These are phyloP conservation scores for Agapornis roseicollis DNA, from an alignment of 2,113 vertebrate species.

Conservation along the genomic window DNA sequence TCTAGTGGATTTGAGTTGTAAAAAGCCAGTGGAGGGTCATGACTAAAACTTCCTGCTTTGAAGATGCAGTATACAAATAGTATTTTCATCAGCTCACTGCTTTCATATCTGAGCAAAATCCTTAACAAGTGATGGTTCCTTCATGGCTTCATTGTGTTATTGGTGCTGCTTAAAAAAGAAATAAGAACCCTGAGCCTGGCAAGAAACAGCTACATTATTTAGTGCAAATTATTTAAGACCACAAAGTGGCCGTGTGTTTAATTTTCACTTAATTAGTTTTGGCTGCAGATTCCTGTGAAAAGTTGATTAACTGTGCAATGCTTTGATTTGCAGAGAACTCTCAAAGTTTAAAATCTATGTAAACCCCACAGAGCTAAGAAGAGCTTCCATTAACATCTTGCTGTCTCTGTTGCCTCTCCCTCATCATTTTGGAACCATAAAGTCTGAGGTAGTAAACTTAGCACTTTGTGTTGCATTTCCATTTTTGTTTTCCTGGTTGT, in stretches of 20 bases:
- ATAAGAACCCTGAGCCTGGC: neutral
- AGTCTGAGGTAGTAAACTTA: constrained; percentile 84
- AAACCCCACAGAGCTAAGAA: constrained; percentile 92
- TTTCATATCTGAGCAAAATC: neutral
- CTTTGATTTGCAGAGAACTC: constrained; percentile 84
- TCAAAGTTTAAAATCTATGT: constrained; percentile 96
- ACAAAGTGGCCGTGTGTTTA: neutral
- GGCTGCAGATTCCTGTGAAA: neutral
- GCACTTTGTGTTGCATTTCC: neutral
- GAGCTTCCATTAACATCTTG: constrained; percentile 94
- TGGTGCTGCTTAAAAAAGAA: neutral
- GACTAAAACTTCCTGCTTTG: neutral
- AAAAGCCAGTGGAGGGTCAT: neutral
- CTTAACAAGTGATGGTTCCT: neutral
- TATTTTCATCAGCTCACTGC: neutral
- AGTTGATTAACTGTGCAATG: neutral
- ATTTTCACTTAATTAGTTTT: neutral
- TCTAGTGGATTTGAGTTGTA: neutral
- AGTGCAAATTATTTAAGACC: neutral
- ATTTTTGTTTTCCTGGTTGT: neutral
- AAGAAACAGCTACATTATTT: neutral
- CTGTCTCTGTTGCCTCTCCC: constrained; percentile 92
- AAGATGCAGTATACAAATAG: neutral
- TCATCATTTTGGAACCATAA: constrained; percentile 96
- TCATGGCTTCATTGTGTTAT: neutral